Evolutionary conservation across 2,888 invertebrate genomes (phyloP).

Genomic region (Leuctra nigra): DNA sequence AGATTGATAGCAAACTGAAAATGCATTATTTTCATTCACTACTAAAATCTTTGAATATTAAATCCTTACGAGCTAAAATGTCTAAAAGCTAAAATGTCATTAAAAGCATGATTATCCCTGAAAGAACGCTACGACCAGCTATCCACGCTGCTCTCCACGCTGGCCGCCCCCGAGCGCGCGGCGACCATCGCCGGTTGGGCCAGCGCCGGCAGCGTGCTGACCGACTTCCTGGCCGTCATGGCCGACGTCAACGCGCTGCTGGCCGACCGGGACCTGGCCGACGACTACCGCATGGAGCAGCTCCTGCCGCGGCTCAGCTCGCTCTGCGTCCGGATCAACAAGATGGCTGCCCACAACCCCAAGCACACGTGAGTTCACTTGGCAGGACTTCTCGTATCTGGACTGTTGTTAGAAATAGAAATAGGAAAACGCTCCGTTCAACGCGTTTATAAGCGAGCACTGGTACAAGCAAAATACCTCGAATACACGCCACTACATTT

Average conservation of each 20-base stretch:
- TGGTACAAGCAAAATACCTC: no score
- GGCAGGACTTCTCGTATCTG: background rate
- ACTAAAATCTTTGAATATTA: no score
- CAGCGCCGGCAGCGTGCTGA: constrained; percentile 61
- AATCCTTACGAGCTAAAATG: no score
- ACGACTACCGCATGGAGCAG: constrained; percentile 43
- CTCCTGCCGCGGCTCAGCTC: constrained; percentile 46
- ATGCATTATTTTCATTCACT: no score
- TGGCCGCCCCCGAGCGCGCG: constrained; percentile 48
- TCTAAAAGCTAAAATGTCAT: no score
- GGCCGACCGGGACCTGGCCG: constrained; percentile 34
- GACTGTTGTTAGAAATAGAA: no score
- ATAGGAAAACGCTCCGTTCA: no score
- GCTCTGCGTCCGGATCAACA: constrained; percentile 45
- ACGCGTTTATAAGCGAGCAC: no score
- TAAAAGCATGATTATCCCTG: no score
- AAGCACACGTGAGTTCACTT: constrained; percentile 43
- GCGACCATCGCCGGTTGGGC: constrained; percentile 63
- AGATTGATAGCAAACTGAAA: no score
- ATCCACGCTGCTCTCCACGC: constrained; percentile 50
- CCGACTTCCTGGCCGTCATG: constrained; percentile 60
- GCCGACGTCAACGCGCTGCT: constrained; percentile 42
- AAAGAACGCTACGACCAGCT: constrained; percentile 62
- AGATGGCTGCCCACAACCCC: constrained; percentile 44
- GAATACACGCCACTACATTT: no score